A percentile compares a stretch with the other conserved stretches of the same genome.
Conservation (phyloP, 2,113 vertebrate genomes). For the Phyllostomus discolor region DNA sequence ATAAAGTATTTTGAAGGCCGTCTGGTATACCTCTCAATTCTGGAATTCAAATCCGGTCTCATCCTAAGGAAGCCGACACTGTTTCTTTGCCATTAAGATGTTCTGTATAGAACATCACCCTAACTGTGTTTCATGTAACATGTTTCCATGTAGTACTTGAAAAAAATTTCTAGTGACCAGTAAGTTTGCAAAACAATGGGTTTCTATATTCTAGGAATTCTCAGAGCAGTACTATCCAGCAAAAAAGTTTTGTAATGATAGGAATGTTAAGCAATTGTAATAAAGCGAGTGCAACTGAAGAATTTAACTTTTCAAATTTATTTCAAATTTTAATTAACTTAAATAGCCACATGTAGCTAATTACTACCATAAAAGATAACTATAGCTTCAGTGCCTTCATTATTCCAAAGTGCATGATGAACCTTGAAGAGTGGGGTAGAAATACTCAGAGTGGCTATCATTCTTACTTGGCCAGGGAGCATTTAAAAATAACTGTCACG, state of each 20-base stretch:
- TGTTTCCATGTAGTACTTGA: neutral
- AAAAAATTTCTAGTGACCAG: neutral
- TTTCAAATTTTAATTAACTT: constrained; percentile 24
- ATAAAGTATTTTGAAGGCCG: neutral
- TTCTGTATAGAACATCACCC: neutral
- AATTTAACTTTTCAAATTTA: neutral
- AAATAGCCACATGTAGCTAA: neutral
- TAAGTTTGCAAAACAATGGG: neutral
- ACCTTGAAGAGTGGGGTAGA: neutral
- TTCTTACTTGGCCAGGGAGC: neutral
- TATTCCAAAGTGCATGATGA: neutral
- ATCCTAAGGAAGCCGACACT: neutral
- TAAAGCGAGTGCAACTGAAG: neutral
- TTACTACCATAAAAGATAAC: neutral
- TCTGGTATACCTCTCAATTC: neutral
- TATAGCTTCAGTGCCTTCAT: neutral
- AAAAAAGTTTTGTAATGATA: neutral
- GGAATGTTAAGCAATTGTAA: neutral
- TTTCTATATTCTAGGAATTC: neutral
- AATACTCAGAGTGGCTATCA: neutral
- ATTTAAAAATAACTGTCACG: neutral
- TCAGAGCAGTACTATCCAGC: neutral
- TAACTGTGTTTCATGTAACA: neutral
- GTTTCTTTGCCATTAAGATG: neutral
- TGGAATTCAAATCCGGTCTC: neutral